These are phyloP conservation scores for Drosophila cardini DNA, from an alignment of 1,140 invertebrate genomes.

Conservation along the genomic window DNA sequence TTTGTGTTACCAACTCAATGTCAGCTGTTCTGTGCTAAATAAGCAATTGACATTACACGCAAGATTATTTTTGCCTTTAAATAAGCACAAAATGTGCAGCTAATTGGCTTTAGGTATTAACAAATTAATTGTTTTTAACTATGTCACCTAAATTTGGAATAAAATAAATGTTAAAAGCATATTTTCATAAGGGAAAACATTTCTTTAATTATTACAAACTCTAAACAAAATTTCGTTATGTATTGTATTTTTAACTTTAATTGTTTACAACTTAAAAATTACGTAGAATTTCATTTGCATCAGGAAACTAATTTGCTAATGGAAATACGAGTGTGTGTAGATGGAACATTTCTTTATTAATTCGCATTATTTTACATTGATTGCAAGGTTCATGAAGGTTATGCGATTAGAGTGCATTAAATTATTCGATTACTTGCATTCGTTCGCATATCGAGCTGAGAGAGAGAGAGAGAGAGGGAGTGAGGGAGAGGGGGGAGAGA, in stretches of 20 bases:
- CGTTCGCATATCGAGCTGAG: constrained; percentile 21
- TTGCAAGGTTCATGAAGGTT: constrained; percentile 69
- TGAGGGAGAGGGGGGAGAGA: too few species aligned
- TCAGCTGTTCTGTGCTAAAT: constrained; percentile 37
- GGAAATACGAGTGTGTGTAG: neutral
- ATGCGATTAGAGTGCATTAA: constrained; percentile 67
- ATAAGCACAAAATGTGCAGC: neutral
- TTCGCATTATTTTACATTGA: constrained; percentile 65
- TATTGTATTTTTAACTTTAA: neutral
- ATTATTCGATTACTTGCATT: constrained; percentile 15
- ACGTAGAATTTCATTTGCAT: constrained; percentile 15
- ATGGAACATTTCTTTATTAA: constrained; percentile 15
- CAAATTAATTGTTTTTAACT: too few species aligned
- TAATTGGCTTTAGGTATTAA: neutral
- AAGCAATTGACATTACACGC: constrained; percentile 29
- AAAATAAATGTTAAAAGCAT: too few species aligned
- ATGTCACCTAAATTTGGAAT: too few species aligned
- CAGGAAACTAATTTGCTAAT: constrained; percentile 63
- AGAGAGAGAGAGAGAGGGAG: too few species aligned
- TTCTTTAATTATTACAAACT: too few species aligned
- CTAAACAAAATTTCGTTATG: neutral
- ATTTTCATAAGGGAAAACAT: too few species aligned
- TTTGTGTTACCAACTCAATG: constrained; percentile 47
- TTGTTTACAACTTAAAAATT: neutral
- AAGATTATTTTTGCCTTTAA: constrained; percentile 6